phyloP scores from a whole-genome alignment of 2,113 vertebrate species.

The Eptatretus burgeri region DNA sequence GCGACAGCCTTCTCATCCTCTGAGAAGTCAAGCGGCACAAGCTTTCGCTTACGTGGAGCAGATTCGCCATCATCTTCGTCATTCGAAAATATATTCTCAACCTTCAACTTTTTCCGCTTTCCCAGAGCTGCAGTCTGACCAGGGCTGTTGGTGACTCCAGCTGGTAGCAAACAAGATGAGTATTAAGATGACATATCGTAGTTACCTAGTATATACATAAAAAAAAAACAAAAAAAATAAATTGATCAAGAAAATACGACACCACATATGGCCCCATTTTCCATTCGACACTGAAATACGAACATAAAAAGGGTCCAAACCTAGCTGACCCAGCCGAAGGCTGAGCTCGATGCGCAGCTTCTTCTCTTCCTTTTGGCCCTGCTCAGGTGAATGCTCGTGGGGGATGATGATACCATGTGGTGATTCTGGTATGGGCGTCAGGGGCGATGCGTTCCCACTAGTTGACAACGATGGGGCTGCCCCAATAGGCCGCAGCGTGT shows the following conservation, averaged over 20 bases:
- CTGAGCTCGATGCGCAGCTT: slow-evolving; percentile 84
- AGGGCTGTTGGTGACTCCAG: slow-evolving; percentile 65
- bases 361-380: slow-evolving; percentile 57
- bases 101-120: slow-evolving; percentile 78
- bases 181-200: background rate
- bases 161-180: background rate
- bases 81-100: slow-evolving; percentile 90
- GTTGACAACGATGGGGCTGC: slow-evolving; percentile 25
- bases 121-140: slow-evolving; percentile 41
- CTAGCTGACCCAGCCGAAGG: slow-evolving; percentile 53
- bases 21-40: slow-evolving; percentile 81
- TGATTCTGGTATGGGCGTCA: slow-evolving; percentile 68
- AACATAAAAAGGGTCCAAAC: background rate
- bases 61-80: slow-evolving; percentile 86
- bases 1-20: slow-evolving; percentile 88
- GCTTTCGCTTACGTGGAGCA: slow-evolving; percentile 64
- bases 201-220: background rate
- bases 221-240: too few relatives aligned
- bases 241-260: background rate
- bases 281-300: too few relatives aligned
- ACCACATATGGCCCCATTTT: too few relatives aligned
- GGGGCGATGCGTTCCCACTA: slow-evolving; percentile 62
- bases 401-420: slow-evolving; percentile 96
- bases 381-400: slow-evolving; percentile 80
- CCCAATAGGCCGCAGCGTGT: slow-evolving; percentile 68